Conservation (phyloP, 2,888 invertebrate genomes). For the Diaperis boleti region DNA sequence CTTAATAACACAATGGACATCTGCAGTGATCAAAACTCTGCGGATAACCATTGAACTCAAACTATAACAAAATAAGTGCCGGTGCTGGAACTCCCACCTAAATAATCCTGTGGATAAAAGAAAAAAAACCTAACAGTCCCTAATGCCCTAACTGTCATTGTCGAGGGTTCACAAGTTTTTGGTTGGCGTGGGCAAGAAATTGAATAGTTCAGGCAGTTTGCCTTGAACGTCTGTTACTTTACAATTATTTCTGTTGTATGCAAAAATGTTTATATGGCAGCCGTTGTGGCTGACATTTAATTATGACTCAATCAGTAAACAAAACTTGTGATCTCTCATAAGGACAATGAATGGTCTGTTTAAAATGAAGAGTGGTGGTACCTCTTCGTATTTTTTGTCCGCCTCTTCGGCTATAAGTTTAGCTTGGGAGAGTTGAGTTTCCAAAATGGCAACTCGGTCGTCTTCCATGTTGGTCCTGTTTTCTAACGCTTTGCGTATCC, state of each 20-base stretch:
- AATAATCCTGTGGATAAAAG: neutral
- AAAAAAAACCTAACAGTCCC: conserved; percentile 25
- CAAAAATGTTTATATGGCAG: no score
- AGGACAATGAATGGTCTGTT: neutral
- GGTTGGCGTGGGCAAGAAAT: no score
- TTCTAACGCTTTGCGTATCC: conserved; percentile 98
- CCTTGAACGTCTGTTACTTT: no score
- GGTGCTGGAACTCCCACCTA: conserved; percentile 8
- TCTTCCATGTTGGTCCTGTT: conserved; percentile 99
- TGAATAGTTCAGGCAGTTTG: no score
- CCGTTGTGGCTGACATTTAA: no score
- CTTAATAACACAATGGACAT: conserved; percentile 14
- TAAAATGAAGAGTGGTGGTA: conserved; percentile 64
- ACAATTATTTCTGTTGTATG: no score
- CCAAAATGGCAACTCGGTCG: conserved; percentile 97
- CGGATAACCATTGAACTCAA: conserved; percentile 4
- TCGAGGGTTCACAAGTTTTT: neutral
- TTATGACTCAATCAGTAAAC: no score
- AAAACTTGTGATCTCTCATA: neutral
- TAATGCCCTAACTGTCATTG: conserved; percentile 17
- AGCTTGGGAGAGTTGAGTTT: conserved; percentile 98
- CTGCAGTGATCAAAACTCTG: neutral
- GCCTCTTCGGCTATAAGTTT: conserved; percentile 99
- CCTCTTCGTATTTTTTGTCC: conserved; percentile 99
- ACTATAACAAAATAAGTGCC: neutral